These are phyloP conservation scores for Microvelia longipes DNA, from an alignment of 1,140 invertebrate genomes.

Conservation along the genomic window DNA sequence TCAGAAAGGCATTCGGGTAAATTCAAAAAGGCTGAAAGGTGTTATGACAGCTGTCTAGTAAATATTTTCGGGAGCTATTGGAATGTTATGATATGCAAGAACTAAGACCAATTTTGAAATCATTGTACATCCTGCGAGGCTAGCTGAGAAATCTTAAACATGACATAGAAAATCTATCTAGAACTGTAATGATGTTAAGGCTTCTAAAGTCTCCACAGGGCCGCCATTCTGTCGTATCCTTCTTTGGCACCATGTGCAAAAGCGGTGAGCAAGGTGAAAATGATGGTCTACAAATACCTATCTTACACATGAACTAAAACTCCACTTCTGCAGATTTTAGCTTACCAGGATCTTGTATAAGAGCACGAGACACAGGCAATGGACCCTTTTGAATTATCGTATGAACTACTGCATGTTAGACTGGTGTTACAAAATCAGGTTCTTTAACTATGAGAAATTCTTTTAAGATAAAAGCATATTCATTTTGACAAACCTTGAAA, in stretches of 20 bases:
- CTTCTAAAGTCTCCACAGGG: constrained; percentile 33
- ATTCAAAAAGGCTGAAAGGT: constrained; percentile 13
- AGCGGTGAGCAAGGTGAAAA: constrained; percentile 30
- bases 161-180: constrained; percentile 29
- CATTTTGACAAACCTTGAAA: neutral
- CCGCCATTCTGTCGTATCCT: constrained; percentile 24
- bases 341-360: constrained; percentile 25
- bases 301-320: constrained; percentile 24
- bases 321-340: constrained; percentile 17
- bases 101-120: constrained; percentile 35
- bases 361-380: constrained; percentile 25
- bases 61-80: constrained; percentile 23
- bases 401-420: neutral
- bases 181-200: constrained; percentile 31
- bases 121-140: constrained; percentile 22
- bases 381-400: constrained; percentile 24
- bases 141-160: neutral
- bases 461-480: neutral
- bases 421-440: neutral
- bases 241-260: constrained; percentile 31
- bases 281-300: constrained; percentile 21
- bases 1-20: constrained; percentile 28
- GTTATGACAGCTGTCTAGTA: constrained; percentile 29
- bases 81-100: constrained; percentile 33
- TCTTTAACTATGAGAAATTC: neutral